These are phyloP conservation scores for Leiothrix lutea DNA, from an alignment of 2,113 vertebrate species.

Conservation along the genomic window DNA sequence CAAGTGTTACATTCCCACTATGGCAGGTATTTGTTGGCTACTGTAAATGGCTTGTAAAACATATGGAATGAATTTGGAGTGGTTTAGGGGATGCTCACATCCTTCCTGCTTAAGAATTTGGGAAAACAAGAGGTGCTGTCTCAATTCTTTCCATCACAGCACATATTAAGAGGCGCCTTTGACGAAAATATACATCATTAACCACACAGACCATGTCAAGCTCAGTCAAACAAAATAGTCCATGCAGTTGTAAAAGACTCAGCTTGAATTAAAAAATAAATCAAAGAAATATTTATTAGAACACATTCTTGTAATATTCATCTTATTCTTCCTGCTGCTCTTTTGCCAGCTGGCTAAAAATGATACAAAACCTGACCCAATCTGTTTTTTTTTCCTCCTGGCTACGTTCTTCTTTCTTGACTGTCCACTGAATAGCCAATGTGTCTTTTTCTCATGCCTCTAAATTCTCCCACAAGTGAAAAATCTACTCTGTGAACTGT, in stretches of 20 bases:
- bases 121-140: neutral
- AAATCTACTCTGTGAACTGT: neutral
- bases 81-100: neutral
- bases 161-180: neutral
- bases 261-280: conserved; percentile 11
- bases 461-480: neutral
- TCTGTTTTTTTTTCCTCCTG: neutral
- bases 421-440: neutral
- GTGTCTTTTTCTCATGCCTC: neutral
- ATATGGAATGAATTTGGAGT: neutral
- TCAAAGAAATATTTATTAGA: conserved; percentile 9
- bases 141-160: neutral
- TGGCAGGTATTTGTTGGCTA: neutral
- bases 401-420: neutral
- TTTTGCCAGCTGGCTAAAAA: neutral
- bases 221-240: neutral
- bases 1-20: neutral
- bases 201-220: neutral
- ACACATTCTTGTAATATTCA: neutral
- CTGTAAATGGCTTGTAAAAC: neutral
- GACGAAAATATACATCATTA: neutral
- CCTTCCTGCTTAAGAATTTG: neutral
- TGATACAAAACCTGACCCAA: neutral
- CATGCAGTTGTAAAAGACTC: neutral
- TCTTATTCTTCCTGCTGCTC: neutral